Percentiles rank a stretch among this genome's conserved stretches.
phyloP scores from a whole-genome alignment of 2,888 invertebrate species.

The Hydrotaea cyrtoneurina region DNA sequence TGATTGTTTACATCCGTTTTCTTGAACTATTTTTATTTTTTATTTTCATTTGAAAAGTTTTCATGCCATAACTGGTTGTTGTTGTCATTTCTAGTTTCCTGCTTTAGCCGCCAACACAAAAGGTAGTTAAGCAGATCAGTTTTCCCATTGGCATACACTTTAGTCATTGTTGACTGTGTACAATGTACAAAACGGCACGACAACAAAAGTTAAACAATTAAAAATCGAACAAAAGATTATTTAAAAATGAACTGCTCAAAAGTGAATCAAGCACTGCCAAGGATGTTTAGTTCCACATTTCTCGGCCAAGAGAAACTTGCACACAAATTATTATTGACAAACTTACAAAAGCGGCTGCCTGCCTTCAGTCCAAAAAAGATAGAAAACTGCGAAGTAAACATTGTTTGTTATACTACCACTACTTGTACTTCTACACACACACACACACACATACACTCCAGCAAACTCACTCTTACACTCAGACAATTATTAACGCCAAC shows the following conservation, averaged over 20 bases:
- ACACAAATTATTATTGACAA: not conserved
- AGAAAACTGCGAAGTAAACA: not conserved
- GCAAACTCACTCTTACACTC: not conserved
- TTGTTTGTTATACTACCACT: constrained; percentile 2
- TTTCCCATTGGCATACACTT: too few species aligned
- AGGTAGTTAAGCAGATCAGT: too few species aligned
- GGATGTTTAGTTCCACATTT: not conserved
- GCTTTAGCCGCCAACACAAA: too few species aligned
- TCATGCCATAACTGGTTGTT: too few species aligned
- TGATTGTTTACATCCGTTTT: too few species aligned
- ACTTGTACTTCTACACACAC: constrained; percentile 3
- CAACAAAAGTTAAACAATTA: constrained; percentile 9
- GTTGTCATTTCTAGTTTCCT: too few species aligned
- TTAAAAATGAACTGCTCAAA: not conserved
- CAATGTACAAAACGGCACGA: too few species aligned
- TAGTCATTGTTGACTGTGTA: too few species aligned
- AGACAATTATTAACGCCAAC: constrained; percentile 53
- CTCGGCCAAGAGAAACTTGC: constrained; percentile 16
- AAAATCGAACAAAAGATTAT: constrained; percentile 6
- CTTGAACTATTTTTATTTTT: too few species aligned
- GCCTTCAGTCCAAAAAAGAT: too few species aligned
- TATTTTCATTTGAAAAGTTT: too few species aligned
- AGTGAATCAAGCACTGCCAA: not conserved
- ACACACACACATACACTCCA: not conserved
- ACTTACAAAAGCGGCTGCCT: not conserved